Base-by-base conservation (phyloP, 2,888 invertebrate genomes). In the Agriopis leucophaearia region DNA sequence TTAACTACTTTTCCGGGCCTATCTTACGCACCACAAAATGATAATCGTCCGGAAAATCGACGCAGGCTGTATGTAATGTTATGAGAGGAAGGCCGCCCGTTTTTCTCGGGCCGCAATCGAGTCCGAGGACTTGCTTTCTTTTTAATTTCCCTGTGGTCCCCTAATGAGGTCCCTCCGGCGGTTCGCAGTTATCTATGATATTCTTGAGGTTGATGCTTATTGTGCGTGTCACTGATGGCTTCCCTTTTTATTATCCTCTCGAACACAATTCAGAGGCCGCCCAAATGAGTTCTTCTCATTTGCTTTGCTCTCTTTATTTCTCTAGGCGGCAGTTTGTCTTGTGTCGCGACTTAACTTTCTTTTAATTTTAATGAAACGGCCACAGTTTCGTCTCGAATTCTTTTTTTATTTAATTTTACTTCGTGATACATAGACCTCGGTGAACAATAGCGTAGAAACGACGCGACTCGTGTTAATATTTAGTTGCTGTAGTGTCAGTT, bases 131-230 rank as follows among this genome's bases (percentile, higher is more conserved):
- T 93, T 93, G 92, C 87, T 94, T 94, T 93, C 94, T 94, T 94
- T 94, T 94, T 94, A 94, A 94, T 94, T 94, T 94, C 94, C 94
- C 94, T 90, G 90, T 91, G 94, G 94, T 85, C 92, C 89, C 91
- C 92, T 94, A 94, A 94, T 94, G 94, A 94, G 92, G 88, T 92
- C 94, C 90, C 92, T 81, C 84, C 85, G 89, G 89, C 88, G 87
- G 86, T 82, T 84, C 85, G 90, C 89, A 88, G 91, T 94, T 94
- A 92, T 94, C 93, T 94, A 94, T 94, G 94, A 94, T 94, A 94
- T 94, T 94, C 92, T 93, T 92, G 94, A 92, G 94, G 93, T 93
- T 94, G 94, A 94, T 94, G 93, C 94, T 94, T 92, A 94, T 94
- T 94, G 94, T 94, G 94, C 94, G 94, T 94, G 94, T 93, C 94